phyloP scores from a whole-genome alignment of 64 coral and sea anemone species.

The Actinia equina region DNA sequence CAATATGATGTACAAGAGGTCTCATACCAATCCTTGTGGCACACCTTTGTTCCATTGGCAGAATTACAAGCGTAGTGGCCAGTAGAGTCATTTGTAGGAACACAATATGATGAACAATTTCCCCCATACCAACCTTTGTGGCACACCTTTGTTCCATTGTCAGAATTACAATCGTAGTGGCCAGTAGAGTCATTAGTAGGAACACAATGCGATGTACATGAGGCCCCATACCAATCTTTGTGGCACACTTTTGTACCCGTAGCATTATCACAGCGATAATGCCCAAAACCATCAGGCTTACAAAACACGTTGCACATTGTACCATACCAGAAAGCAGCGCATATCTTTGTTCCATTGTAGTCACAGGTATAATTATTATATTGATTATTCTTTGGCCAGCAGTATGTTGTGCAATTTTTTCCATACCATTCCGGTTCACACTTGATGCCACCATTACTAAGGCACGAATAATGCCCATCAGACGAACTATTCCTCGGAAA shows the following conservation, averaged over 20 bases:
- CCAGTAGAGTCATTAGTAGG: conserved; percentile 36
- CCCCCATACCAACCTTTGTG: conserved; percentile 39
- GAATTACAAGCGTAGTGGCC: conserved; percentile 53
- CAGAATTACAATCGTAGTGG: conserved; percentile 40
- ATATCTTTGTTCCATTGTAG: conserved; percentile 22
- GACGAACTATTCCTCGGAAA: conserved; percentile 22
- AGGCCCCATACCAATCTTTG: neutral
- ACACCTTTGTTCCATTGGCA: conserved; percentile 38
- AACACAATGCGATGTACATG: conserved; percentile 7
- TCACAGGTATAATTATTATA: conserved; percentile 41
- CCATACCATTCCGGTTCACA: conserved; percentile 15
- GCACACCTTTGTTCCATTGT: conserved; percentile 44
- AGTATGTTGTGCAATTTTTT: conserved; percentile 11
- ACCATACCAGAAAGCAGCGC: neutral
- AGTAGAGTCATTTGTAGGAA: conserved; percentile 33
- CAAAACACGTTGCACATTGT: conserved; percentile 15
- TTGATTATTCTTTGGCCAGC: conserved; percentile 27
- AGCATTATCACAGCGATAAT: conserved; percentile 36
- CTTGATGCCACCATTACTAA: conserved; percentile 3
- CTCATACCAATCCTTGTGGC: conserved; percentile 45
- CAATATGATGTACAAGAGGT: conserved; percentile 36
- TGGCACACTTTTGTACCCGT: conserved; percentile 34
- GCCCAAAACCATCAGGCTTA: neutral
- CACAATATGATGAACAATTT: conserved; percentile 30
- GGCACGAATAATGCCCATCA: conserved; percentile 43